Evolutionary conservation across 2,888 invertebrate genomes (phyloP), one percentile per base, ranked within the genome.

Genomic region (Brachylomia viminalis): DNA sequence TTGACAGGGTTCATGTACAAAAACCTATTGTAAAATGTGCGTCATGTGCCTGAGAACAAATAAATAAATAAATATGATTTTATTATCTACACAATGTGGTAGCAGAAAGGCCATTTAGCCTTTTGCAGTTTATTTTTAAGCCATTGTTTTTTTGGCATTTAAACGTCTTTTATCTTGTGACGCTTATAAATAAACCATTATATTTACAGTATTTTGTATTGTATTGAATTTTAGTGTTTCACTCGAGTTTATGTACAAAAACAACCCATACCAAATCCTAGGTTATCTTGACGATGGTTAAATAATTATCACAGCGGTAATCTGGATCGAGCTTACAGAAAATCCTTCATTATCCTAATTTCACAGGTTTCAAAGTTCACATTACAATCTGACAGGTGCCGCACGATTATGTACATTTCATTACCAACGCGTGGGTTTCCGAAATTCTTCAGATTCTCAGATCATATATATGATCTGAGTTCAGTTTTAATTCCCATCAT

Each of bases 311-410:
- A 10, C 6, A 4, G 17, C 20, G 27, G 10, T 8, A 47, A 47
- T 75, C 11, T 30, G 0, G 13, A 61, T n/a, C 27, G n/a, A 20
- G 45, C 56, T 47, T 3, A 58, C 27, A 33, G 30, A 27, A 27
- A 62, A 62, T 38, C 10, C 11, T 38, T 7, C 7, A 23, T 49
- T 78, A 59, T 20, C 5, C 33, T n/a, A 42, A 73, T 73, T 54
- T 30, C 23, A 13, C 54, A 80, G 33, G 23, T 52, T 81, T 77
- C 49, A 58, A 76, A 59, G 56, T 75, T 65, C 49, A 82, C 33
- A 75, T 75, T 27, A 64, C 17, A 42, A 27, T 38, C 6, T 52
- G 64, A 52, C 75, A 82, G 56, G 33, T 58, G 62, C 54, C 49
- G 17, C 56, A 33, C 49, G 23, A 75, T 58, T 75, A n/a, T n/a